Conservation (phyloP, 2,797 vertebrate species). For the Microtus obscurus region DNA sequence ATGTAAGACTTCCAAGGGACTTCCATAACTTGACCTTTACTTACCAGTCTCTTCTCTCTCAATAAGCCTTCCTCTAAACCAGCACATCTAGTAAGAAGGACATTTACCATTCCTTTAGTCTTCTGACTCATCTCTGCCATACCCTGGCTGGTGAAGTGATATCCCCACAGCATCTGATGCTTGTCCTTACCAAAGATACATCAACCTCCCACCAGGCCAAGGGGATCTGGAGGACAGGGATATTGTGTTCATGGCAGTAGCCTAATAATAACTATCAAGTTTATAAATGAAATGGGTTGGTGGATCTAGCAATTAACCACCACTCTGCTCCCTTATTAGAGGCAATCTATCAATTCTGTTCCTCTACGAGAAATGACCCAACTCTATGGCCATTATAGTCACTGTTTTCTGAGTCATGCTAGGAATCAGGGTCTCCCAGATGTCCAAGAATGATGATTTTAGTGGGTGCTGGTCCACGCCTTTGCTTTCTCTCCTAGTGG, state of each 20-base stretch:
- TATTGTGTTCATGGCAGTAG: neutral
- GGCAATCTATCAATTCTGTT: neutral
- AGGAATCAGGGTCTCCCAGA: neutral
- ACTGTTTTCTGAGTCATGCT: constrained; percentile 31
- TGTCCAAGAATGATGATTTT: constrained; percentile 10
- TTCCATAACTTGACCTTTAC: neutral
- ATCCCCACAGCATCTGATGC: neutral
- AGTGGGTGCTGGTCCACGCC: neutral
- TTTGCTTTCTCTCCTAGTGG: constrained; percentile 8
- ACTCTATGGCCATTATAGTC: neutral
- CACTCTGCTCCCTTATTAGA: neutral
- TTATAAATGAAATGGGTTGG: neutral
- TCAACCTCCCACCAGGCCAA: neutral
- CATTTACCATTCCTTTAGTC: neutral
- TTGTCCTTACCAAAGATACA: neutral
- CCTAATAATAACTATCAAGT: constrained; percentile 45
- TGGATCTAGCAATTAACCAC: constrained; percentile 27
- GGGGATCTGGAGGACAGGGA: neutral
- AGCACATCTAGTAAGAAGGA: constrained; percentile 18
- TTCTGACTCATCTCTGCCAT: neutral
- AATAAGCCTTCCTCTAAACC: neutral
- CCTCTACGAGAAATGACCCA: neutral
- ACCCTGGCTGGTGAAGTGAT: neutral
- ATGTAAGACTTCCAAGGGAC: neutral
- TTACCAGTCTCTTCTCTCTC: neutral